Conservation (phyloP, 2,888 invertebrate genomes). For the Phengaris alcon region DNA sequence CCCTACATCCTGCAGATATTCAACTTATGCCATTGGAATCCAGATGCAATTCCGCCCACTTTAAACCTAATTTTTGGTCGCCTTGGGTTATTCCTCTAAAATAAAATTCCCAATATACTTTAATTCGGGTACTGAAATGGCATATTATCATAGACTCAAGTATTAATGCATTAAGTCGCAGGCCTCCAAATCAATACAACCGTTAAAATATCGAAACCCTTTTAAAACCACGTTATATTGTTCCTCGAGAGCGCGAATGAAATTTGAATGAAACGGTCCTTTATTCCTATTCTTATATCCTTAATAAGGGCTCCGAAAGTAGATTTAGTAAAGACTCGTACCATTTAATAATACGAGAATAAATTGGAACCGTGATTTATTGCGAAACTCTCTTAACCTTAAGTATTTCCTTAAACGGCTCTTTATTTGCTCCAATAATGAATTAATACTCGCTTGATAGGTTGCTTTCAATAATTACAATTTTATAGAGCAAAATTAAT, state of each 20-base stretch:
- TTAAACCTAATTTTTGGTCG: no score
- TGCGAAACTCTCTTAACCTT: constrained; percentile 72
- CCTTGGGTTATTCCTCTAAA: no score
- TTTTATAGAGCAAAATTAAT: background rate
- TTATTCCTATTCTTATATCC: constrained; percentile 44
- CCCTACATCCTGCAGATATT: no score
- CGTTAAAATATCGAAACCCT: constrained; percentile 2
- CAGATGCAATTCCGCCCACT: no score
- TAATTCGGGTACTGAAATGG: no score
- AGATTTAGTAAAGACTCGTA: constrained; percentile 21
- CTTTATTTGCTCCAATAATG: background rate
- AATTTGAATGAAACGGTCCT: constrained; percentile 65
- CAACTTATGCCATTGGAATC: no score
- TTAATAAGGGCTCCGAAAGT: background rate
- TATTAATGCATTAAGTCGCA: no score
- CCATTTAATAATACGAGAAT: constrained; percentile 39
- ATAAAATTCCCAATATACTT: no score
- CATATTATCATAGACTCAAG: no score
- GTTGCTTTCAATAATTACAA: background rate
- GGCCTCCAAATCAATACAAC: background rate
- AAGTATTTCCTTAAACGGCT: constrained; percentile 20
- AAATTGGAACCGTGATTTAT: constrained; percentile 73
- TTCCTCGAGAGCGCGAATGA: constrained; percentile 44
- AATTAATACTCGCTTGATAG: background rate
- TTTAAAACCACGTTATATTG: constrained; percentile 7